phyloP scores from a whole-genome alignment of 2,113 vertebrate species.

The Gasterosteus aculeatus region DNA sequence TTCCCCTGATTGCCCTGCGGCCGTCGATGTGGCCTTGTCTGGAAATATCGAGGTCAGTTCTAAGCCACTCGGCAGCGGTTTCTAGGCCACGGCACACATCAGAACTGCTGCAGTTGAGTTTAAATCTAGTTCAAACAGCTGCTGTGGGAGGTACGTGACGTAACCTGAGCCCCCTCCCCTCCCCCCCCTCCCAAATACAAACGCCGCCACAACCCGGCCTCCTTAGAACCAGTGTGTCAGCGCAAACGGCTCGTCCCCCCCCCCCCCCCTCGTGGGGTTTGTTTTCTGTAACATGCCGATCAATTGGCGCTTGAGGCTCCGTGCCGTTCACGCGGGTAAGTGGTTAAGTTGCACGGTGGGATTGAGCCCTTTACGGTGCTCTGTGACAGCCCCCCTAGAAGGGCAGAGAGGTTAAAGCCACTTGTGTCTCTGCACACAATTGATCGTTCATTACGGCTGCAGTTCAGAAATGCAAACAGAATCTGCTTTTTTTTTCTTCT shows the following conservation, averaged over 20 bases:
- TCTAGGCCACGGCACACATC: slow-evolving; percentile 69
- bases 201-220: not conserved
- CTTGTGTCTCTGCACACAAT: slow-evolving; percentile 48
- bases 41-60: slow-evolving; percentile 73
- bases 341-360: slow-evolving; percentile 37
- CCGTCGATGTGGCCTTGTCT: slow-evolving; percentile 67
- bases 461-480: slow-evolving; percentile 53
- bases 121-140: slow-evolving; percentile 71
- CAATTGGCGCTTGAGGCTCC: slow-evolving; percentile 7
- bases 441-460: slow-evolving; percentile 33
- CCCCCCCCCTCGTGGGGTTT: not conserved
- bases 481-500: slow-evolving; percentile 51
- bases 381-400: slow-evolving; percentile 45
- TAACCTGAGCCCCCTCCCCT: slow-evolving; percentile 36
- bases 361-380: slow-evolving; percentile 33
- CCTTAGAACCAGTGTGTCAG: slow-evolving; percentile 1
- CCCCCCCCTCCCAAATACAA: slow-evolving; percentile 37
- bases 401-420: slow-evolving; percentile 46
- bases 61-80: slow-evolving; percentile 65
- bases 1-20: slow-evolving; percentile 61
- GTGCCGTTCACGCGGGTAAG: slow-evolving; percentile 33
- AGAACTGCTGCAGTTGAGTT: slow-evolving; percentile 49
- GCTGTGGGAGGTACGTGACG: slow-evolving; percentile 46
- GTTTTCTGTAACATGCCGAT: slow-evolving; percentile 21
- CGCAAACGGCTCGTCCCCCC: slow-evolving; percentile 12